These are phyloP conservation scores for Linnaemya vulpina DNA, from an alignment of 2,888 invertebrate species.

Conservation along the genomic window DNA sequence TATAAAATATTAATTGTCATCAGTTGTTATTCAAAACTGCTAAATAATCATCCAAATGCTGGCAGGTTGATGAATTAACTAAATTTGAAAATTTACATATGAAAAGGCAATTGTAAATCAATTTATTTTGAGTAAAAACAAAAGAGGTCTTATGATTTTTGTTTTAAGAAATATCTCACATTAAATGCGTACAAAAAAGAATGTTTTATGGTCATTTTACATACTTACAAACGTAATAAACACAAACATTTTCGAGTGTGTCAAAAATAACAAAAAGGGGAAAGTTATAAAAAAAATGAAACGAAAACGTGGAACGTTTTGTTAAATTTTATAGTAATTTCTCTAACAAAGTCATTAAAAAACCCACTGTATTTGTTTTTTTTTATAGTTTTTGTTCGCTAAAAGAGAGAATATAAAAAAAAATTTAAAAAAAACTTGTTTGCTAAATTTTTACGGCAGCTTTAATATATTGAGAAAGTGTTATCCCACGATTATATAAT, in stretches of 20 bases:
- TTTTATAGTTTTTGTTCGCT: not conserved
- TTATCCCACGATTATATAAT: not conserved
- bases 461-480: not conserved
- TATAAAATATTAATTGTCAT: conserved; percentile 6
- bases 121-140: not conserved
- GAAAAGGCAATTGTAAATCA: not conserved
- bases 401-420: not conserved
- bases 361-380: not conserved
- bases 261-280: not conserved
- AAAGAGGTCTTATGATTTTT: not conserved
- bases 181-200: not conserved
- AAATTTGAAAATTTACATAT: not conserved
- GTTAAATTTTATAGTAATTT: conserved; percentile 3
- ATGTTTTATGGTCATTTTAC: not conserved
- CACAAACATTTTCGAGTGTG: not conserved
- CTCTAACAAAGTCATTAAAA: conserved; percentile 2
- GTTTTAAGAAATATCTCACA: not conserved
- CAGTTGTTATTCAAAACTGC: not conserved
- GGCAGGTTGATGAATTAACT: not conserved
- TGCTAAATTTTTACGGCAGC: not conserved
- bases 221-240: not conserved
- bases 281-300: not conserved
- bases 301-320: not conserved
- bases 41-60: not conserved
- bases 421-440: not conserved